Conservation (phyloP, 2,797 vertebrate genomes). For the Ciconia nigra region DNA sequence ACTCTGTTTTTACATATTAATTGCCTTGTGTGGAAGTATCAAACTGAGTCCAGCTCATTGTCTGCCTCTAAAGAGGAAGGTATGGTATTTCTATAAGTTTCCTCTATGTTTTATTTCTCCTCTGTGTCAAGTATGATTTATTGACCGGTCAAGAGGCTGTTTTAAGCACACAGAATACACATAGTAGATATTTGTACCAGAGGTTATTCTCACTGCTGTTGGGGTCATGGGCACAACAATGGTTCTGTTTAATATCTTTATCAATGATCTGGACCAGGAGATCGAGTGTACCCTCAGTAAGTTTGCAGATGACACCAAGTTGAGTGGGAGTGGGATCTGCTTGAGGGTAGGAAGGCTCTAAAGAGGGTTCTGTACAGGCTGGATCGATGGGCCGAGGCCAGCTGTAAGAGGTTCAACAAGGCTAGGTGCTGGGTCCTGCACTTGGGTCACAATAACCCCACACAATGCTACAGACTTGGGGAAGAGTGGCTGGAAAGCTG, state of each 20-base stretch:
- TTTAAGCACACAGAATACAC: not conserved
- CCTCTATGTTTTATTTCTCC: not conserved
- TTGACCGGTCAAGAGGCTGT: constrained; percentile 16
- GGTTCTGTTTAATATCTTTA: not conserved
- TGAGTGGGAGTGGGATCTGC: not conserved
- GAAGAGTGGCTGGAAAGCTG: not conserved
- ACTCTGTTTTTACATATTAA: not conserved
- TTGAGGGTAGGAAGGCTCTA: not conserved
- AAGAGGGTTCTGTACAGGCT: not conserved
- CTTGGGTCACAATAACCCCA: not conserved
- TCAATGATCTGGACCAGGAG: not conserved
- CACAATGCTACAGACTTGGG: not conserved
- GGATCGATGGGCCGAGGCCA: not conserved
- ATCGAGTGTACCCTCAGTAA: not conserved
- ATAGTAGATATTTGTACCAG: not conserved
- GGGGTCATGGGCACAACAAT: not conserved
- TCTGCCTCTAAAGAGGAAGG: not conserved
- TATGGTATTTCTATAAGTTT: not conserved
- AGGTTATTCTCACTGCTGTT: not conserved
- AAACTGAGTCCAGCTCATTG: not conserved
- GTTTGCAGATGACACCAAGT: not conserved
- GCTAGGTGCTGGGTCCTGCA: accelerated
- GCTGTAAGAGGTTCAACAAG: not conserved
- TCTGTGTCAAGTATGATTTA: not conserved
- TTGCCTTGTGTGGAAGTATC: not conserved